Evolutionary conservation across 2,113 vertebrate genomes (phyloP).

Genomic region (Odocoileus virginianus): DNA sequence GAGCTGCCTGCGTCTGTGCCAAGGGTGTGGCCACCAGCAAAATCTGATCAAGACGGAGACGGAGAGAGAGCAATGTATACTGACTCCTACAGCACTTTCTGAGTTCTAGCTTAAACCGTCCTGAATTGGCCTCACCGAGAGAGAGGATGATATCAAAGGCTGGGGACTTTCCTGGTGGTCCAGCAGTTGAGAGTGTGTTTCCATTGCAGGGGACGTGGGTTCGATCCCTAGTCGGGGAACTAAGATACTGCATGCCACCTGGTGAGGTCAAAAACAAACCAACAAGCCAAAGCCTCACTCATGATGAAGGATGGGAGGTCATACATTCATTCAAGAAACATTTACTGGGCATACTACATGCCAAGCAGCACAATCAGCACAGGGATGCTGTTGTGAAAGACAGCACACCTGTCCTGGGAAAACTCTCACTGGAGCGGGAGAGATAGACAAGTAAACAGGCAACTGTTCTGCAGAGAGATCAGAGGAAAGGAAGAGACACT

Average conservation of each 20-base stretch:
- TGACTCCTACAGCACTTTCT: not conserved
- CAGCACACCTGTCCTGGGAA: not conserved
- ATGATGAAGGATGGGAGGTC: not conserved
- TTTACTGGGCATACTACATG: not conserved
- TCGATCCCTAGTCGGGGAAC: not conserved
- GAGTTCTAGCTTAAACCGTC: not conserved
- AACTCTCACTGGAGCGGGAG: not conserved
- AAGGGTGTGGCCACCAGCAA: constrained; percentile 39
- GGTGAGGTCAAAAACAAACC: not conserved
- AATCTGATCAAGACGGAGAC: not conserved
- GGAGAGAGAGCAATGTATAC: not conserved
- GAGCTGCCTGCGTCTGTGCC: constrained; percentile 23
- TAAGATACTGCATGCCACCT: not conserved
- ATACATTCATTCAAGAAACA: not conserved
- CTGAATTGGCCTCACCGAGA: not conserved
- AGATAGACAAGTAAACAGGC: not conserved
- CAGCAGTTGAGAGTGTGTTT: not conserved
- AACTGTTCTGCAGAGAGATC: no score
- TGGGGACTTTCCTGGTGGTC: not conserved
- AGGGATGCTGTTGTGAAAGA: not conserved
- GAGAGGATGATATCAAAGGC: not conserved
- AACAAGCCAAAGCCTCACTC: not conserved
- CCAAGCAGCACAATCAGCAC: not conserved
- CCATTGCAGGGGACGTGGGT: not conserved
- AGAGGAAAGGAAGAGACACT: not conserved